Evolutionary conservation across 2,797 vertebrate genomes (phyloP).

Genomic region (Octomys mimax): DNA sequence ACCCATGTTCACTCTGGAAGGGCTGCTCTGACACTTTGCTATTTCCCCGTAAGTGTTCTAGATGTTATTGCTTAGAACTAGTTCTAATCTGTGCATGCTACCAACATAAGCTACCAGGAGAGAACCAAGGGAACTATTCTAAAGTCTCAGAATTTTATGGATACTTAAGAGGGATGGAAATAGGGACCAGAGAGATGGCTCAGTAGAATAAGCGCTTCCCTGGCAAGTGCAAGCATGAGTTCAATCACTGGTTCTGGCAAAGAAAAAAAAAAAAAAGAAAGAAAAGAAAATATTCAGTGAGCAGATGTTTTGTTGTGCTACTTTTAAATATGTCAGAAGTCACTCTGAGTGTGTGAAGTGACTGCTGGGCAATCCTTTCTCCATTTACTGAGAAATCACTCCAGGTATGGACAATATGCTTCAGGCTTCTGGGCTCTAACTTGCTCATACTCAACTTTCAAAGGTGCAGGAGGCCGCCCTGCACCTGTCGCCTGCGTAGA

Average conservation of each 20-base stretch:
- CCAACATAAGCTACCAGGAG: neutral
- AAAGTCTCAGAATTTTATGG: constrained; percentile 28
- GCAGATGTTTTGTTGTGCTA: neutral
- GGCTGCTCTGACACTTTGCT: neutral
- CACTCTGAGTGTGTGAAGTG: neutral
- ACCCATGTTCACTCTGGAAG: neutral
- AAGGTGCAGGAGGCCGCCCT: neutral
- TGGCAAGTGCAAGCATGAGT: too few species aligned
- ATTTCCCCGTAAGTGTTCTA: neutral
- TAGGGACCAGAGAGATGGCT: too few species aligned
- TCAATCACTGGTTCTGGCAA: too few species aligned
- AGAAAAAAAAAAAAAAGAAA: too few species aligned
- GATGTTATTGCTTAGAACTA: neutral
- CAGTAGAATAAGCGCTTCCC: too few species aligned
- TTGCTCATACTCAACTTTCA: neutral
- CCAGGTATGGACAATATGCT: neutral
- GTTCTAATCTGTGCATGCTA: neutral
- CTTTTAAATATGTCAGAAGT: constrained; percentile 3
- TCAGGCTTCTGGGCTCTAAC: neutral
- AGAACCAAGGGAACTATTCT: neutral
- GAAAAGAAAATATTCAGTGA: neutral
- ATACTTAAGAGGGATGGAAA: neutral
- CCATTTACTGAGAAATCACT: neutral
- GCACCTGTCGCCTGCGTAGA: neutral
- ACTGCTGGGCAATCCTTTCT: neutral